These are phyloP conservation scores for Acleris sparsana DNA, from an alignment of 2,888 invertebrate species.

Conservation along the genomic window DNA sequence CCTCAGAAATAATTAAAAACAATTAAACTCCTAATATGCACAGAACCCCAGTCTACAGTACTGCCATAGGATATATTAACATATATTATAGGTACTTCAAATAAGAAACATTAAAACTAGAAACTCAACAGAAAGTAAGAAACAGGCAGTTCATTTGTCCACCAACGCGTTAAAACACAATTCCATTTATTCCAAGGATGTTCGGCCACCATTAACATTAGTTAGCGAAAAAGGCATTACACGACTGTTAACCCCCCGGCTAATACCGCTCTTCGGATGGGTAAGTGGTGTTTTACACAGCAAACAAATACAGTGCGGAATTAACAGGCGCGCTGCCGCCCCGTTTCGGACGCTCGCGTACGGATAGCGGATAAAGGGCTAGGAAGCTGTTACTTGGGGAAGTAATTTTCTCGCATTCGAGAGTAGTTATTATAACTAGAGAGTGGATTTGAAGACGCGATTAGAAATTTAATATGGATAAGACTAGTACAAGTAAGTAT, in stretches of 20 bases:
- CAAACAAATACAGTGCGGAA: slow-evolving; percentile 75
- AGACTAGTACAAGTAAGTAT: too few relatives aligned
- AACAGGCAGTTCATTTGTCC: background rate
- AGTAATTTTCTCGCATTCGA: slow-evolving; percentile 32
- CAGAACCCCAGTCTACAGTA: too few relatives aligned
- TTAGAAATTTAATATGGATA: too few relatives aligned
- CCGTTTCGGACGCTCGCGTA: slow-evolving; percentile 55
- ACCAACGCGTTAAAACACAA: slow-evolving; percentile 15
- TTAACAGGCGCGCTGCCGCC: slow-evolving; percentile 59
- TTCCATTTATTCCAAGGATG: slow-evolving; percentile 18
- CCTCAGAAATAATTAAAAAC: too few relatives aligned
- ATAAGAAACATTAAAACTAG: too few relatives aligned
- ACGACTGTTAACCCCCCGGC: slow-evolving; percentile 46
- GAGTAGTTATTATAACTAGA: too few relatives aligned
- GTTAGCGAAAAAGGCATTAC: slow-evolving; percentile 37
- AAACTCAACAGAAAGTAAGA: too few relatives aligned
- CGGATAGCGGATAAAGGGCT: slow-evolving; percentile 10
- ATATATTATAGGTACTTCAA: too few relatives aligned
- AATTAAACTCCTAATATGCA: too few relatives aligned
- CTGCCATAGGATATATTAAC: too few relatives aligned
- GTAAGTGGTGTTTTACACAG: slow-evolving; percentile 64
- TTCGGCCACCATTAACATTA: slow-evolving; percentile 25
- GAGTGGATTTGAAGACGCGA: too few relatives aligned
- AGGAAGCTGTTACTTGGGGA: slow-evolving; percentile 19
- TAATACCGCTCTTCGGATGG: slow-evolving; percentile 51